phyloP scores from a whole-genome alignment of 2,797 vertebrate genomes.

The Prionace glauca region DNA sequence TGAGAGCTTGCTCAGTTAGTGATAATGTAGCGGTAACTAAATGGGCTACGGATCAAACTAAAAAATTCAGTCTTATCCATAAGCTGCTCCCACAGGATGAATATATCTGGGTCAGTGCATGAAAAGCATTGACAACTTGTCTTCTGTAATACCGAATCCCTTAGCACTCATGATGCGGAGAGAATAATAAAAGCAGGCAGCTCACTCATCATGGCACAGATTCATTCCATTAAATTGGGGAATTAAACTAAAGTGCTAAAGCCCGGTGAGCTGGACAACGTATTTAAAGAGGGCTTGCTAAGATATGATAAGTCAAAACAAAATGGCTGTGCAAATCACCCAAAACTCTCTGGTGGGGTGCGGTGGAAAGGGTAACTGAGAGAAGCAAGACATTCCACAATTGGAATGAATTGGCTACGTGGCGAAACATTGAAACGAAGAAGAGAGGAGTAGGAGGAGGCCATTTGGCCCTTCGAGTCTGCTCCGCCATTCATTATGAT shows the following conservation, averaged over 20 bases:
- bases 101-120: constrained; percentile 30
- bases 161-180: not conserved
- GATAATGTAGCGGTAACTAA: constrained; percentile 24
- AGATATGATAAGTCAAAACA: not conserved
- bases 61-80: constrained; percentile 32
- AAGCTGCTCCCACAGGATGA: constrained; percentile 22
- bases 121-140: not conserved
- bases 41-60: constrained; percentile 8
- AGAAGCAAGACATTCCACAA: not conserved
- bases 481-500: too few species aligned
- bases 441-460: too few species aligned
- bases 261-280: not conserved
- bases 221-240: not conserved
- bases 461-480: too few species aligned
- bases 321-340: not conserved
- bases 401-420: not conserved
- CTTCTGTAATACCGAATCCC: not conserved
- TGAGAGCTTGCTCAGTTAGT: not conserved
- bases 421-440: not conserved
- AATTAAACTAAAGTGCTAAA: not conserved
- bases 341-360: too few species aligned
- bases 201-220: not conserved
- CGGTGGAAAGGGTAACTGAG: not conserved
- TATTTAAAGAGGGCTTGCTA: not conserved
- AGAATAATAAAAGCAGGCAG: constrained; percentile 16